phyloP scores from a whole-genome alignment of 2,797 vertebrate genomes.

The Synaphobranchus kaupii region DNA sequence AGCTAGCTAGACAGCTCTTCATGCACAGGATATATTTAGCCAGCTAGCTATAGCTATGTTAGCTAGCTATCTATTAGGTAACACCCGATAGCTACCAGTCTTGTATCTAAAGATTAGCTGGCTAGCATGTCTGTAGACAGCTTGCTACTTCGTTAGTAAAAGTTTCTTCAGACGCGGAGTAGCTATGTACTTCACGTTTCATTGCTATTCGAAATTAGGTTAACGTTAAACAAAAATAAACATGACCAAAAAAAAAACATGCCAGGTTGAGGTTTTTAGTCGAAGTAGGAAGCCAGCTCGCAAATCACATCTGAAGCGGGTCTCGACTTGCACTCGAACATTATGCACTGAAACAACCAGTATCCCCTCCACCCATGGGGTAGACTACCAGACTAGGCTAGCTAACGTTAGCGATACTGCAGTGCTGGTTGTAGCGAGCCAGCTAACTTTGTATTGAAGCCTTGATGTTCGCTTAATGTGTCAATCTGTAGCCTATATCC shows the following conservation, averaged over 20 bases:
- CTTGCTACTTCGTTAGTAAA: not conserved
- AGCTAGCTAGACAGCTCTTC: constrained; percentile 34
- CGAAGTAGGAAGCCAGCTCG: not conserved
- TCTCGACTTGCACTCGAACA: not conserved
- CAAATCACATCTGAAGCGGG: not conserved
- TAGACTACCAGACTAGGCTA: not conserved
- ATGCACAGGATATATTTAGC: too few relatives aligned
- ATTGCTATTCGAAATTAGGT: not conserved
- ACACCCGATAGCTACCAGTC: not conserved
- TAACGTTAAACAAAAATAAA: not conserved
- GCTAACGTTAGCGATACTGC: not conserved
- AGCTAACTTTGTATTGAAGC: not conserved
- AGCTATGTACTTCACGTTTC: not conserved
- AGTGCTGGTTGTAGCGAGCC: not conserved
- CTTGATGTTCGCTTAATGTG: not conserved
- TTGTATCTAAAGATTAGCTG: not conserved
- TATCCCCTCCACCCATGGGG: not conserved
- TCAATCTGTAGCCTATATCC: not conserved
- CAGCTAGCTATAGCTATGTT: too few relatives aligned
- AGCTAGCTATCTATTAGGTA: constrained; percentile 40
- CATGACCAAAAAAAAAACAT: not conserved
- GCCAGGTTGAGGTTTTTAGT: not conserved
- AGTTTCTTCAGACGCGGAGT: not conserved
- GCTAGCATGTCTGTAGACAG: not conserved
- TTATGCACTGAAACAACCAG: not conserved